Evolutionary conservation across 2,113 vertebrate species (phyloP).

Genomic region (Sylvietta virens): DNA sequence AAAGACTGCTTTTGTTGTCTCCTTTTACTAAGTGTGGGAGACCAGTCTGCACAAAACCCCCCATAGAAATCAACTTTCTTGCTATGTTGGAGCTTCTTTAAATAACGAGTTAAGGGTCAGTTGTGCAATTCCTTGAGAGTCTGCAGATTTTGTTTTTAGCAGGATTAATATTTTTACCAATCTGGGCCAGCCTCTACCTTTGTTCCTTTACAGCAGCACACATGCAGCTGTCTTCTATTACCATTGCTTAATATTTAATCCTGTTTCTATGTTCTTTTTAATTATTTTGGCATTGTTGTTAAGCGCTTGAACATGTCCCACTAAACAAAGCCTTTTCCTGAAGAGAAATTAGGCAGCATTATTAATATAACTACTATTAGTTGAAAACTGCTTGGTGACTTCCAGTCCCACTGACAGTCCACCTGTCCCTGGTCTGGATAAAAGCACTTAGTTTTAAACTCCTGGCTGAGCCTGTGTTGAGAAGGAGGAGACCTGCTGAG

Average conservation of each 20-base stretch:
- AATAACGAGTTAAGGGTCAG: neutral
- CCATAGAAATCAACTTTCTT: neutral
- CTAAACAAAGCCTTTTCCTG: neutral
- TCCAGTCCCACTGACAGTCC: neutral
- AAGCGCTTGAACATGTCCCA: neutral
- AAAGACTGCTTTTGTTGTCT: neutral
- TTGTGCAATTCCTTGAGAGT: neutral
- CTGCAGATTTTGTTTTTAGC: neutral
- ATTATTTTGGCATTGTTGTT: neutral
- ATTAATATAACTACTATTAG: neutral
- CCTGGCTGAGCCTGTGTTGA: neutral
- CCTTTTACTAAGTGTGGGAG: neutral
- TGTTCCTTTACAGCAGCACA: neutral
- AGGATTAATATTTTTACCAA: neutral
- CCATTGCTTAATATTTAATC: neutral
- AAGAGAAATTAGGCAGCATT: neutral
- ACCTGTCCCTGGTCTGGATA: neutral
- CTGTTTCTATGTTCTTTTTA: neutral
- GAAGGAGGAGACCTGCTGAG: neutral
- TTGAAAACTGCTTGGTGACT: neutral
- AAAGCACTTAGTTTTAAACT: neutral
- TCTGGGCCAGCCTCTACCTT: neutral
- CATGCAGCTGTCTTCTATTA: neutral
- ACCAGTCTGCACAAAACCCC: neutral
- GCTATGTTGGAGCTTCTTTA: neutral